A percentile compares a stretch with the other conserved stretches of the same genome.
Conservation (phyloP, 2,113 vertebrate genomes). For the Calidris pygmaea region DNA sequence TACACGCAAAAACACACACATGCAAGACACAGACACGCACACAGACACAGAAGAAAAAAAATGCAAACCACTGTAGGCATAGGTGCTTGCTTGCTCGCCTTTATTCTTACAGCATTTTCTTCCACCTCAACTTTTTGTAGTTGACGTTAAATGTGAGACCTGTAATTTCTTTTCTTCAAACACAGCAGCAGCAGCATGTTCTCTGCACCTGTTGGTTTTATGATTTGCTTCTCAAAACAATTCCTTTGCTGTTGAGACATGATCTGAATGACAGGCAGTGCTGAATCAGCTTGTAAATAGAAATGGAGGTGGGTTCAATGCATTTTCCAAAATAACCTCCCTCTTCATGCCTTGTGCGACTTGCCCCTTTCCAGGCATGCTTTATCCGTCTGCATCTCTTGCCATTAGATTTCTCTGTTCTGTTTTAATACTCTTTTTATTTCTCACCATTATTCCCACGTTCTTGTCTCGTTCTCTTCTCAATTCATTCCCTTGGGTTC, state of each 20-base stretch:
- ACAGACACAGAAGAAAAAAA: neutral
- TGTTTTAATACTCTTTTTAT: neutral
- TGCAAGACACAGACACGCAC: neutral
- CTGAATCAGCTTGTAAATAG: conserved; percentile 62
- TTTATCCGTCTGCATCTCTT: neutral
- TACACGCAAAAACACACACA: neutral
- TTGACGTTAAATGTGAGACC: conserved; percentile 5
- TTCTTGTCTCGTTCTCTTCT: neutral
- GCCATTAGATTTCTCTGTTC: neutral
- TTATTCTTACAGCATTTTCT: neutral
- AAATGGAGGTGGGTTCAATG: conserved; percentile 7
- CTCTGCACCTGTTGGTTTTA: conserved; percentile 61
- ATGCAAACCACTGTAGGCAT: neutral
- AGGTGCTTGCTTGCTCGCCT: neutral
- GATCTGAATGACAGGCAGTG: conserved; percentile 55
- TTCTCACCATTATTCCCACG: neutral
- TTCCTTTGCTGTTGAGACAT: conserved; percentile 63
- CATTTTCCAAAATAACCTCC: conserved; percentile 31
- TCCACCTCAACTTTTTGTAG: conserved; percentile 19
- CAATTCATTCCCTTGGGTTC: neutral
- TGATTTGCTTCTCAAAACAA: conserved; percentile 53
- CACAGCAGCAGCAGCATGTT: conserved; percentile 38
- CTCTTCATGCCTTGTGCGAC: neutral
- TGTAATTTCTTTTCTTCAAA: conserved; percentile 28
- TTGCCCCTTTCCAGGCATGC: neutral